These are phyloP conservation scores for Sinopyrophorus schimmeli DNA, from an alignment of 2,888 invertebrate species.

Conservation along the genomic window DNA sequence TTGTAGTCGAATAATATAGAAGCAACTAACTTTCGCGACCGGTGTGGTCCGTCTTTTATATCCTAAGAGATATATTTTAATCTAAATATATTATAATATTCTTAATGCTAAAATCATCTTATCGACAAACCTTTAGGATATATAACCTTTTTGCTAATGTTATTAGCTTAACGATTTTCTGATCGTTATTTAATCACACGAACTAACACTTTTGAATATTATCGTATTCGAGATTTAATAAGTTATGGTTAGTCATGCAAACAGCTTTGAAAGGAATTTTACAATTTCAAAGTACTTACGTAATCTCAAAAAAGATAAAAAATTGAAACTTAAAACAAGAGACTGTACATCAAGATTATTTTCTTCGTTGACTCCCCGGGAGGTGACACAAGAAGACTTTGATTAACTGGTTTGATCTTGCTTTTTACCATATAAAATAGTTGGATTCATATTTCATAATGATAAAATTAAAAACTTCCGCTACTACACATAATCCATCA, in stretches of 20 bases:
- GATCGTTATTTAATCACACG: slow-evolving; percentile 26
- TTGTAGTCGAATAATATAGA: too few relatives aligned
- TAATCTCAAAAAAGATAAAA: slow-evolving; percentile 4
- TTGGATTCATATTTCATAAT: slow-evolving; percentile 51
- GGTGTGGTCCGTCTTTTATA: too few relatives aligned
- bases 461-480: slow-evolving; percentile 50
- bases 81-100: too few relatives aligned
- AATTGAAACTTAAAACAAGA: slow-evolving; percentile 31
- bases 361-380: slow-evolving; percentile 47
- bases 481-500: slow-evolving; percentile 29
- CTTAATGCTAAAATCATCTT: too few relatives aligned
- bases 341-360: slow-evolving; percentile 27
- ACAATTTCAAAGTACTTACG: slow-evolving; percentile 8
- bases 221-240: slow-evolving; percentile 15
- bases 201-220: slow-evolving; percentile 17
- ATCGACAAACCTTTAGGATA: too few relatives aligned
- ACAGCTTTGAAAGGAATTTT: slow-evolving; percentile 8
- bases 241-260: slow-evolving; percentile 19
- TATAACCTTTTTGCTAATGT: slow-evolving; percentile 21
- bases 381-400: slow-evolving; percentile 53
- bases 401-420: slow-evolving; percentile 55
- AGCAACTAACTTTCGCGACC: too few relatives aligned
- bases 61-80: too few relatives aligned
- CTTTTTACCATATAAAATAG: slow-evolving; percentile 48
- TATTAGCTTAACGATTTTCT: slow-evolving; percentile 25